Conservation (phyloP, 1,140 invertebrate genomes). For the Ceratoteleas bidentatus region DNA sequence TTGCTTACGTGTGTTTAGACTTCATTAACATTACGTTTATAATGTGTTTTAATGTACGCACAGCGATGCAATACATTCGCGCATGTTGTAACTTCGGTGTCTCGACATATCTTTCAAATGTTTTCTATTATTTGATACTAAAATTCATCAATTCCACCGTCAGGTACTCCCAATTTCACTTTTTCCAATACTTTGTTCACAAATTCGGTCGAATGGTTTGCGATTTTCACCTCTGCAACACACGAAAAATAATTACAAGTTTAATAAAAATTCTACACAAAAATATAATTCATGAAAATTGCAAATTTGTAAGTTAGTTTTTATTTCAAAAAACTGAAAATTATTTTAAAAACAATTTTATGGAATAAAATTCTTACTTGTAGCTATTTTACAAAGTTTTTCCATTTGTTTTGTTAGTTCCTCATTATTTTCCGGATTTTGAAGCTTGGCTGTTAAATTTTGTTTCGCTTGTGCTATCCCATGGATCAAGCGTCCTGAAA, state of each 20-base stretch:
- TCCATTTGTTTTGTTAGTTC: conserved; percentile 86
- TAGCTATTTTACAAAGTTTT: conserved; percentile 84
- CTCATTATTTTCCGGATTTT: conserved; percentile 82
- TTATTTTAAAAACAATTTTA: conserved; percentile 24
- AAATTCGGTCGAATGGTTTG: conserved; percentile 91
- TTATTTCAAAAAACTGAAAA: too few species aligned
- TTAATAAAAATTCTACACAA: too few species aligned
- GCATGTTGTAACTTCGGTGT: conserved; percentile 8
- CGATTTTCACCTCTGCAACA: conserved; percentile 89
- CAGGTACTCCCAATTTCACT: conserved; percentile 85
- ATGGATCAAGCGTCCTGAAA: conserved; percentile 85
- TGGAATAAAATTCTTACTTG: too few species aligned
- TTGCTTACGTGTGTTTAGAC: conserved; percentile 40
- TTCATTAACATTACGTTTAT: conserved; percentile 28
- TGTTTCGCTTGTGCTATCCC: conserved; percentile 86
- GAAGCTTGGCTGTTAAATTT: conserved; percentile 83
- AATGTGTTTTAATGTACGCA: conserved; percentile 22
- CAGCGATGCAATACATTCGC: not conserved
- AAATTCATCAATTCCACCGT: conserved; percentile 86
- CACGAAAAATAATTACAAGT: too few species aligned
- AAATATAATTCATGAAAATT: not conserved
- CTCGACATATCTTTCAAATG: conserved; percentile 12
- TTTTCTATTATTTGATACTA: conserved; percentile 69
- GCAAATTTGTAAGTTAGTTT: too few species aligned
- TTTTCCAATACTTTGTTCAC: conserved; percentile 93